Evolutionary conservation across 2,797 vertebrate species (phyloP).

Genomic region (Chloroceryle inda): DNA sequence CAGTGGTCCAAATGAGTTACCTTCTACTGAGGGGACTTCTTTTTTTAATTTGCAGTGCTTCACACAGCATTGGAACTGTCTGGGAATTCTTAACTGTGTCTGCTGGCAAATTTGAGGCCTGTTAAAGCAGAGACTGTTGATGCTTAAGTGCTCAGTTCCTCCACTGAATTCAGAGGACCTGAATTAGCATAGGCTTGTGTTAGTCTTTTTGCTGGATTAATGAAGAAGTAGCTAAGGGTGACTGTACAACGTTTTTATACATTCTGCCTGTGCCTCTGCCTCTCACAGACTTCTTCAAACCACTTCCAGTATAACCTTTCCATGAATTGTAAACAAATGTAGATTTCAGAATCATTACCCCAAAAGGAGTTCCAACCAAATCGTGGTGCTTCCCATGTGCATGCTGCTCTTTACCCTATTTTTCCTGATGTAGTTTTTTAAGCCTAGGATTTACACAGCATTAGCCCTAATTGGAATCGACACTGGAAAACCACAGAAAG

Average conservation of each 20-base stretch:
- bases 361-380: background rate
- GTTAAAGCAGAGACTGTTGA: background rate
- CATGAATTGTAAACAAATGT: background rate
- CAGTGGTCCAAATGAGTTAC: background rate
- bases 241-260: background rate
- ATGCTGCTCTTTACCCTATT: background rate
- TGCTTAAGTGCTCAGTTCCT: background rate
- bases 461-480: slow-evolving; percentile 27
- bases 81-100: background rate
- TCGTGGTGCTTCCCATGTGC: background rate
- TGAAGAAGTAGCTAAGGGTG: background rate
- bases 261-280: background rate
- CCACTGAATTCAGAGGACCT: fast-evolving
- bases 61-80: background rate
- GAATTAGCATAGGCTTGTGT: background rate
- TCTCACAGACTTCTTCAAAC: background rate
- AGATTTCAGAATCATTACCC: background rate
- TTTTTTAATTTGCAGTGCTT: background rate
- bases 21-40: background rate
- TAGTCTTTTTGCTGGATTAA: background rate
- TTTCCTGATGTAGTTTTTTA: background rate
- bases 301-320: background rate
- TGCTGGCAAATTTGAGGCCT: background rate
- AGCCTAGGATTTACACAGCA: background rate
- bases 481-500: slow-evolving; percentile 21